Base-by-base conservation (phyloP, 2,797 vertebrate genomes). In the Apogon talboti region DNA sequence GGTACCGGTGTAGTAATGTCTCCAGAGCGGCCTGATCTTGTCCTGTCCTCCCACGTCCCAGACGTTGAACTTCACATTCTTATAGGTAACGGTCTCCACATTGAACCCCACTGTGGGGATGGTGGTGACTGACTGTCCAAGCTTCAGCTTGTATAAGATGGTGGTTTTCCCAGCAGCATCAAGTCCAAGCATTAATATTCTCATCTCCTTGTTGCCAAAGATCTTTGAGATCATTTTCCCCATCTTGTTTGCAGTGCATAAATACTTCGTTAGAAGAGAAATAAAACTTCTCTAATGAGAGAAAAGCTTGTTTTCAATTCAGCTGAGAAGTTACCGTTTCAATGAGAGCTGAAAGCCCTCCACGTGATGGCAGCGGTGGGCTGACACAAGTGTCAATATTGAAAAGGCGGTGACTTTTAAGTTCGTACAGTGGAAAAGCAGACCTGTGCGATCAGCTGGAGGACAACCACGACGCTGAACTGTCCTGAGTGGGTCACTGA, bases 201-300 rank as follows among this genome's bases (percentile, higher is more conserved):
- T 96, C 98, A 99, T 99, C 90, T 99, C 98, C 93, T 99, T 99
- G 95, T 98, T 99, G 86, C 97, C 97, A 85, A 99, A 99, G 90
- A 99, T 97, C 93, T 98, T 99, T 71, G 98, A 98, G 49, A 99
- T 93, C 93, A 98, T 93, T 91, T 99, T 99, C 91, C 97, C 98
- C 98, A 99, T 99, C 82, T 87, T 94, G 89, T 85, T 83, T 89
- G 66, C 58, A 88, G 87, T 83, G 87, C 93, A 95, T 95, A 93
- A 92, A 93, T 89, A 91, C 83, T 84, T 84, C 38, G 35, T 81
- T 47, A 12, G 38, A 33, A 48, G 18, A 46, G 37, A 18, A 78
- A 69, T 16, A 18, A 11, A 44, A 48, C 55, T 52, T 61, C 67
- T 82, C 79, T 69, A 21, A 24, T 35, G 52, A 63, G 70, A 71